Evolutionary conservation across 1,140 invertebrate genomes (phyloP).

Genomic region (Leptopilina boulardi): DNA sequence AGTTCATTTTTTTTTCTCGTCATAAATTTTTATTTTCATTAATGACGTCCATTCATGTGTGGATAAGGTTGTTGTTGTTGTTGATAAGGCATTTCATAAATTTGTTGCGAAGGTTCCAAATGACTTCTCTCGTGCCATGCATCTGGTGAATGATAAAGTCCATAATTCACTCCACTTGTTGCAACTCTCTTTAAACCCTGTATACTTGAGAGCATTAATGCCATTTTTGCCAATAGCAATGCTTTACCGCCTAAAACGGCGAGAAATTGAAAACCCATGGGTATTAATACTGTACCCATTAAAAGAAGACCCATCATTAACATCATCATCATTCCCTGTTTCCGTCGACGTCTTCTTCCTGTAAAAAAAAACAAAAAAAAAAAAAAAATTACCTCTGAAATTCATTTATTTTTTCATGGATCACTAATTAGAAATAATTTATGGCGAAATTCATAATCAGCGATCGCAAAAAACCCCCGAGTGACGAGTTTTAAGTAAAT

Average conservation of each 20-base stretch:
- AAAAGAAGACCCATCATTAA: slow-evolving; percentile 85
- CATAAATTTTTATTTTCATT: slow-evolving; percentile 25
- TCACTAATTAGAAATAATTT: too few species aligned
- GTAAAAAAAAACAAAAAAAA: slow-evolving; percentile 22
- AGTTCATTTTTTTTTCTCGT: neutral
- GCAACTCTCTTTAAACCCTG: slow-evolving; percentile 83
- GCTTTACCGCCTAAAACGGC: slow-evolving; percentile 87
- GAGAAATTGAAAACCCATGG: slow-evolving; percentile 87
- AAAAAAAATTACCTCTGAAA: too few species aligned
- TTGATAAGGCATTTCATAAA: slow-evolving; percentile 51
- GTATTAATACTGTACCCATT: slow-evolving; percentile 83
- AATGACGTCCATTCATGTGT: slow-evolving; percentile 30
- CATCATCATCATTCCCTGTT: slow-evolving; percentile 80
- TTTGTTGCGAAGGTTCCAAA: slow-evolving; percentile 42
- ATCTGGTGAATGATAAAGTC: slow-evolving; percentile 69
- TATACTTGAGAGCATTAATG: slow-evolving; percentile 84
- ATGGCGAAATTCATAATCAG: too few species aligned
- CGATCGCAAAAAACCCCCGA: too few species aligned
- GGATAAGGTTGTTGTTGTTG: too few species aligned
- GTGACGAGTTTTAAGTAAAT: too few species aligned
- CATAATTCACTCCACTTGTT: slow-evolving; percentile 72
- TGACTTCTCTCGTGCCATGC: slow-evolving; percentile 70
- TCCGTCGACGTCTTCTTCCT: slow-evolving; percentile 76
- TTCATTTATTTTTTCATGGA: too few species aligned
- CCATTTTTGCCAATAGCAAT: slow-evolving; percentile 85